phyloP scores from a whole-genome alignment of 2,888 invertebrate genomes.

The Hypselothyrea guttata region DNA sequence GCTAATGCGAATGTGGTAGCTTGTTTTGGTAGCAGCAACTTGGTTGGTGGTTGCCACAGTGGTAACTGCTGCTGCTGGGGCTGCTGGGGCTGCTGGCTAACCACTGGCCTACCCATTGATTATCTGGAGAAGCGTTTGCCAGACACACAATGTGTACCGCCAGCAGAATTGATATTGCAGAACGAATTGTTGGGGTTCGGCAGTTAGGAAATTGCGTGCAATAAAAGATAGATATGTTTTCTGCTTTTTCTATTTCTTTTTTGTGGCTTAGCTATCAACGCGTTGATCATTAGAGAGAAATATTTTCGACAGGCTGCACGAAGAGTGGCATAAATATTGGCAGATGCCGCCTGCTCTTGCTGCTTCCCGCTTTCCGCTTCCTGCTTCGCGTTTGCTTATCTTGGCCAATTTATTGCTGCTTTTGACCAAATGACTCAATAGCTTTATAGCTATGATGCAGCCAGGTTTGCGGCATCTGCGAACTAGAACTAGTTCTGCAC shows the following conservation, averaged over 20 bases:
- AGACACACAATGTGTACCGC: constrained; percentile 25
- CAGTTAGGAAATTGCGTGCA: constrained; percentile 69
- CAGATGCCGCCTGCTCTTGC: constrained; percentile 7
- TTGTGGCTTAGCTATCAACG: constrained; percentile 63
- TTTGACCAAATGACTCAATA: constrained; percentile 73
- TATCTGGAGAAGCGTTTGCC: constrained; percentile 47
- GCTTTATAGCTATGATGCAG: constrained; percentile 4
- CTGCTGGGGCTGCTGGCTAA: constrained; percentile 30
- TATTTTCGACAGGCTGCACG: constrained; percentile 47
- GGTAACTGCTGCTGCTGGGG: constrained; percentile 7
- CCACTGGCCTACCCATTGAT: constrained; percentile 62
- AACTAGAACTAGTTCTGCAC: constrained; percentile 63
- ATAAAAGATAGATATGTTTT: constrained; percentile 72
- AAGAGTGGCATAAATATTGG: constrained; percentile 52
- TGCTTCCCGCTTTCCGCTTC: too few species aligned
- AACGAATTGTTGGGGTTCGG: constrained; percentile 54
- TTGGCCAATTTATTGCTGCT: constrained; percentile 68
- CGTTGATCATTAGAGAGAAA: constrained; percentile 60
- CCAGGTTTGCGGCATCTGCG: not conserved
- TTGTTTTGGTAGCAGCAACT: constrained; percentile 34
- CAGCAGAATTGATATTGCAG: constrained; percentile 43
- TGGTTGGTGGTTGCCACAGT: not conserved
- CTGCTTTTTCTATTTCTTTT: too few species aligned
- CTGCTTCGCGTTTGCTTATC: constrained; percentile 55
- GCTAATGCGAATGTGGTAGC: constrained; percentile 39